Conservation (phyloP, 2,888 invertebrate genomes). For the Apoda limacodes region DNA sequence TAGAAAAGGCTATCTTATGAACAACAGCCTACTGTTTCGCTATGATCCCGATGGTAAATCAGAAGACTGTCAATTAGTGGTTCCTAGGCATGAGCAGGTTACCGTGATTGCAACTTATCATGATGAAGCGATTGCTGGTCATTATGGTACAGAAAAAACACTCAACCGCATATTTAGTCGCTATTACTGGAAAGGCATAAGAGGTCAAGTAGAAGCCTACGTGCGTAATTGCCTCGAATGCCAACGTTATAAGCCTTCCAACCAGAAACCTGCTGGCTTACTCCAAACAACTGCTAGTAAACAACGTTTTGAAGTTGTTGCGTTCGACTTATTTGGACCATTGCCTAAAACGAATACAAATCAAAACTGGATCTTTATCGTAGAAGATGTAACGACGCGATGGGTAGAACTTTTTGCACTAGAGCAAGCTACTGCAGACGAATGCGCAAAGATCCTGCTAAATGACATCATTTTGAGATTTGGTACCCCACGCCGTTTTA, state of each 20-base stretch:
- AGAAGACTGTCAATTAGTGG: constrained; percentile 10
- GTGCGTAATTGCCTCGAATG: constrained; percentile 12
- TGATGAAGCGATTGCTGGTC: constrained; percentile 21
- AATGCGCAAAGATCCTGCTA: constrained; percentile 17
- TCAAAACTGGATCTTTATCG: constrained; percentile 22
- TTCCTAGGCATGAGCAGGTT: constrained; percentile 16
- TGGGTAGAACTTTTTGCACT: constrained; percentile 27
- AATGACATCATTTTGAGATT: constrained; percentile 23
- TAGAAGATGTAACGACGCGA: constrained; percentile 19
- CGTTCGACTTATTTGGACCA: constrained; percentile 21
- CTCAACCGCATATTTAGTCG: constrained; percentile 30
- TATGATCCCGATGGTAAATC: not conserved
- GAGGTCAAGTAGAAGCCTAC: constrained; percentile 18
- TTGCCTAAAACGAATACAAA: constrained; percentile 14
- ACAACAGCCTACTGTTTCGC: not conserved
- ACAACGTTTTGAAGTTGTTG: constrained; percentile 13
- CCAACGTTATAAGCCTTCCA: constrained; percentile 16
- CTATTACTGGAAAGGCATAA: constrained; percentile 21
- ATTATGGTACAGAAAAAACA: constrained; percentile 23
- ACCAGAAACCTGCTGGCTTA: constrained; percentile 16
- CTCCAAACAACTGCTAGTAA: constrained; percentile 12
- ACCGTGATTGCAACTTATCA: constrained; percentile 19
- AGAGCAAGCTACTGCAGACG: constrained; percentile 15
- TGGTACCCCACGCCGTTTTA: constrained; percentile 27
- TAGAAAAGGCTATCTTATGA: constrained; percentile 2